Evolutionary conservation across 2,888 invertebrate species (phyloP), one percentile per base, ranked within the genome.

Genomic region (Leptopilina myrica): DNA sequence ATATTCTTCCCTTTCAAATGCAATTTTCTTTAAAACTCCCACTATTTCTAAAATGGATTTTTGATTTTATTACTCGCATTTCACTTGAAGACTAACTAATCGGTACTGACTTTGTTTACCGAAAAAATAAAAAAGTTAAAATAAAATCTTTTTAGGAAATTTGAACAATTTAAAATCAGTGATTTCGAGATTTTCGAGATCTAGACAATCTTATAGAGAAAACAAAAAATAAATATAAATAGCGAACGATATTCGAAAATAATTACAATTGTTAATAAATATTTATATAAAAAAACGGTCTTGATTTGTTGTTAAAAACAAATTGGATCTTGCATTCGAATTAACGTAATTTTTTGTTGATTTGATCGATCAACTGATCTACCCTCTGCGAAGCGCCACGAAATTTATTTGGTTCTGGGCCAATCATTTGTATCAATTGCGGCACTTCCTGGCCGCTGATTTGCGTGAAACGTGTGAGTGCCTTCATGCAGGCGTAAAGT

Each of bases 381-480:
- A 97, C 93, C 85, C 97, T 94, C 85, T 94, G 93, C 81, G 97
- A 97, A 80, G 94, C 94, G 64, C 97, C 97, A 89, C 95, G 94
- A 92, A 97, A 97, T 88, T 95, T 95, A 87, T 94, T 94, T 67
- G 98, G 97, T 92, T 96, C 95, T 11, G 98, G 98, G 33, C 98
- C 98, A 89, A 98, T 96, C 95, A 98, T 96, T 91, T 97, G 96
- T 84, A 98, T 95, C 81, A 98, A 94, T 91, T 97, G 97, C 62
- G 97, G 97, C 85, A 98, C 97, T 92, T 98, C 97, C 84, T 95
- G 95, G 9, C 94, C 93, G 64, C 97, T 96, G 88, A 97, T 95
- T 89, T 95, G 93, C 80, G 94, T 95, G 88, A 96, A 96, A 87
- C 92, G 92, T 14, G 95, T 94, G 85, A 98, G 93, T 0, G 97